Conservation (phyloP, 2,113 vertebrate species). For the Struthidea cinerea region DNA sequence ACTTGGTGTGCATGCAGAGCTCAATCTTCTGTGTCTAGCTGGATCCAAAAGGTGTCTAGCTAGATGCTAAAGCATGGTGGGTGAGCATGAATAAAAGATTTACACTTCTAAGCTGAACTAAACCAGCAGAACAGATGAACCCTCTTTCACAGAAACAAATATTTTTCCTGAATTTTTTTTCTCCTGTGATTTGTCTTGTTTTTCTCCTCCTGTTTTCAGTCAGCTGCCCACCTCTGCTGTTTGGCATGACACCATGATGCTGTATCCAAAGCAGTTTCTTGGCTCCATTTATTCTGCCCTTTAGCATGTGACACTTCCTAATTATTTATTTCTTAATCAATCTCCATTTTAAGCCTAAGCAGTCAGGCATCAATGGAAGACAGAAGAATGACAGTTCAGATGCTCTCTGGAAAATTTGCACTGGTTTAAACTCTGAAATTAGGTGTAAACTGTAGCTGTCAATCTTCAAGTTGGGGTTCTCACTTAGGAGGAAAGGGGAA, state of each 20-base stretch:
- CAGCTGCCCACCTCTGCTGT: background rate
- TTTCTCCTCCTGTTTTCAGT: background rate
- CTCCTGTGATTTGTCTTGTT: background rate
- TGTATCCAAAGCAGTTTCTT: background rate
- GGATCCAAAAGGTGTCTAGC: background rate
- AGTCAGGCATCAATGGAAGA: background rate
- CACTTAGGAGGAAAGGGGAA: background rate
- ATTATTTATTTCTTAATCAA: background rate
- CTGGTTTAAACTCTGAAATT: background rate
- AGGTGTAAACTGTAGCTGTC: background rate
- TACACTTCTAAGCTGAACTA: background rate
- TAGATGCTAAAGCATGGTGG: background rate
- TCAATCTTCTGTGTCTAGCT: background rate
- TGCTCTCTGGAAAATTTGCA: background rate
- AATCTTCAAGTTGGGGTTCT: background rate
- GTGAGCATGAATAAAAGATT: background rate
- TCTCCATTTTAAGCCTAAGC: background rate
- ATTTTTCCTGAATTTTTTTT: background rate
- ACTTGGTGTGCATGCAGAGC: rapidly evolving
- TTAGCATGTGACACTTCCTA: background rate
- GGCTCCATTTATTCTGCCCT: background rate
- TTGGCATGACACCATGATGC: background rate
- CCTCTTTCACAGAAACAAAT: background rate
- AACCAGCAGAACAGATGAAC: background rate
- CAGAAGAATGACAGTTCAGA: background rate